Evolutionary conservation across 1,140 invertebrate species (phyloP), one percentile per base, ranked within the genome.

Genomic region (Zaprionus vittiger): DNA sequence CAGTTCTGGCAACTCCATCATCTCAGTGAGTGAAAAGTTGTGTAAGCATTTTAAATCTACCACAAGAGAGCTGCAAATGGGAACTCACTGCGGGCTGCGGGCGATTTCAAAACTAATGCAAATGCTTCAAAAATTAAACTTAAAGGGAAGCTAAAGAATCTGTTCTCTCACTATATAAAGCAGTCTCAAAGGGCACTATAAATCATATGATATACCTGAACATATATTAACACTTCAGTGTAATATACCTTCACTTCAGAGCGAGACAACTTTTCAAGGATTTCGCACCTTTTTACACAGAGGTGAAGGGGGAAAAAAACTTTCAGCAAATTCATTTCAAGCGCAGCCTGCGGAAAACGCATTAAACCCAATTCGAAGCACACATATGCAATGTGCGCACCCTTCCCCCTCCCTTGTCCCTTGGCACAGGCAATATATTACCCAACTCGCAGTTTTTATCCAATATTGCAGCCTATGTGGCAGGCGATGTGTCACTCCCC

Each of bases 1-100:
- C 15, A 5, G 38, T 12, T 49, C 9, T 17, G 15, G n/a, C 47
- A 17, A 11, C 17, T 52, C 20, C 31, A 44, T 34, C 61, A 31
- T 73, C 49, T 69, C 31, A 34, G 38, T 63, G 73, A 75, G 73
- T 75, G 73, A 71, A 75, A 75, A 75, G 73, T 75, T 75, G 73
- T 75, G 73, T 75, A 75, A 75, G 73, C 67, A 75, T 75, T 75
- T 64, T 75, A 71, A 71, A 75, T 75, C 60, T 62, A 64, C 73
- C 73, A 75, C 73, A 71, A 64, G 67, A 75, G 60, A 70, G 31
- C 56, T 64, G 22, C 64, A 15, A 34, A 71, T 34, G 34, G 59
- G 20, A 44, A 44, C 44, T 11, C 9, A 26, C 14, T 44, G 49
- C 31, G 24, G 28, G 34, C 34, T 26, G 54, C 38, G n/a, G 47